Evolutionary conservation across 2,797 vertebrate species (phyloP), one percentile per base, ranked within the genome.

Genomic region (Tokudaia tokunoshimensis): DNA sequence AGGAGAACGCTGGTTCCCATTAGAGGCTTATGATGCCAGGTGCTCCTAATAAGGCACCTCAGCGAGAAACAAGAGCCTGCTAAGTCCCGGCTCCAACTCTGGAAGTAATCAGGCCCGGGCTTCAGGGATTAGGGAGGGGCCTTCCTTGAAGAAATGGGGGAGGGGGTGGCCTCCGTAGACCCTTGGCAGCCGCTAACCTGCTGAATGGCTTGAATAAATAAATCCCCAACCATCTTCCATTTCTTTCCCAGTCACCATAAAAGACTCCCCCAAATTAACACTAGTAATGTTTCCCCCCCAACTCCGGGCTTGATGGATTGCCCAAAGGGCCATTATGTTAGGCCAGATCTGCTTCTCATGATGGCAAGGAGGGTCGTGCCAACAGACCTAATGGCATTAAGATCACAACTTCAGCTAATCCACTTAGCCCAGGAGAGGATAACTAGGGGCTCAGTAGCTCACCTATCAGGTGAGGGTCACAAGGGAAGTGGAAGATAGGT

Each of bases 41-140:
- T 99, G 99, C 99, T 85, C 97, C 99, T 99, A 99, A 99, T 99
- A 99, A 99, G 99, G 98, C 96, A 97, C 98, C 98, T 98, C 97
- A 98, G 98, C 94, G 72, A 98, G 98, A 98, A 99, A 98, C 98
- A 97, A 98, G 98, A 98, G 98, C 98, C 97, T 98, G 98, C 97
- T 97, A 97, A 98, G 98, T 97, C 96, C 97, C 98, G 98, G 97
- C 97, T 93, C 90, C 0, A 95, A 97, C 98, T 98, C 99, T 99
- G 99, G 99, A 99, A 99, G 98, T 97, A 98, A 99, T 99, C 99
- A 99, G 50, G 92, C 81, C 80, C 2, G 83, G 95, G 84, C 93
- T 97, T 55, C 55, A 29, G 96, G 96, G 95, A 81, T 26, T 94
- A 63, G 55, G 94, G 84, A 88, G 82, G 61, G 90, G 85, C 86